A percentile compares a stretch with the other conserved stretches of the same genome.
phyloP scores from a whole-genome alignment of 2,888 invertebrate genomes.

The Hirtodrosophila cameraria region DNA sequence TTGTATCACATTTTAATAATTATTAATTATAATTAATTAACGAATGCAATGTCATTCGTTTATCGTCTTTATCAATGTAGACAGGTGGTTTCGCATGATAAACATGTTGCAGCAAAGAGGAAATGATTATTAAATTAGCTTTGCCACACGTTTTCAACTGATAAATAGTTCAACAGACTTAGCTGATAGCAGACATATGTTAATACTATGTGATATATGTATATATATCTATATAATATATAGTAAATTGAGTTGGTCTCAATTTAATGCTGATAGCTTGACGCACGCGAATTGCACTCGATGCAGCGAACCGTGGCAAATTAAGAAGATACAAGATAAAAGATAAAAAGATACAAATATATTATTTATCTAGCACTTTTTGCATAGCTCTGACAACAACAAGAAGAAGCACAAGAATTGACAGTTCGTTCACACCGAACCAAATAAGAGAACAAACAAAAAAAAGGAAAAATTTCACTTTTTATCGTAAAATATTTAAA shows the following conservation, averaged over 20 bases:
- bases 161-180: slow-evolving; percentile 20
- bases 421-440: slow-evolving; percentile 76
- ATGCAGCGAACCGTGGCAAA: slow-evolving; percentile 36
- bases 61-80: slow-evolving; percentile 7
- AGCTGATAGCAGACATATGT: slow-evolving; percentile 30
- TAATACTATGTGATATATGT: not conserved
- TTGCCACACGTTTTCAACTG: slow-evolving; percentile 40
- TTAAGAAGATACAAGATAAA: slow-evolving; percentile 39
- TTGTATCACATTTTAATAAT: too few relatives aligned
- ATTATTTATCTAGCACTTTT: slow-evolving; percentile 55
- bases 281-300: slow-evolving; percentile 19
- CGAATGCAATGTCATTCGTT: not conserved
- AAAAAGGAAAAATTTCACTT: slow-evolving; percentile 38
- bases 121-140: slow-evolving; percentile 25
- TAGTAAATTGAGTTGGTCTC: not conserved
- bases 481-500: slow-evolving; percentile 71
- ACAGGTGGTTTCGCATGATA: slow-evolving; percentile 22
- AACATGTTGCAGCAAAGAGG: slow-evolving; percentile 33
- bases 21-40: too few relatives aligned
- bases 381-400: slow-evolving; percentile 43
- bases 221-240: not conserved
- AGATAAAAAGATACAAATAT: not conserved
- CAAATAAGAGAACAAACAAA: slow-evolving; percentile 36
- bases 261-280: not conserved
- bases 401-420: slow-evolving; percentile 24